Evolutionary conservation across 2,797 vertebrate genomes (phyloP).

Genomic region (Spinus pinus): DNA sequence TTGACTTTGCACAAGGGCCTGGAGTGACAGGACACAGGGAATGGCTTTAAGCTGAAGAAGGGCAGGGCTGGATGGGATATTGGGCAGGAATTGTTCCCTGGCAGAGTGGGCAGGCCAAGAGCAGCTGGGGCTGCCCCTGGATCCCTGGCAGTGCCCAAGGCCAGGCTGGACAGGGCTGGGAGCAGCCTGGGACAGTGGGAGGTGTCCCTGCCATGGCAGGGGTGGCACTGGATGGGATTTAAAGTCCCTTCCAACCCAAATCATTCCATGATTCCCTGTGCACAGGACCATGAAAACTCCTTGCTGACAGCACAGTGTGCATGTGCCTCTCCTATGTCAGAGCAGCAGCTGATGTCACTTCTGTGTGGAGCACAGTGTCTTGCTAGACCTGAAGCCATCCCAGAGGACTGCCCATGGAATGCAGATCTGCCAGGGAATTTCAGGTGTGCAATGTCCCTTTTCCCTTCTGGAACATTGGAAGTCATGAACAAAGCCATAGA

Average conservation of each 20-base stretch:
- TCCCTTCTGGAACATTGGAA: rapidly evolving
- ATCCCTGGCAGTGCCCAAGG: neutral
- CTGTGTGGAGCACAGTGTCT: neutral
- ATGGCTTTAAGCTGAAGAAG: neutral
- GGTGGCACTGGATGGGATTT: rapidly evolving
- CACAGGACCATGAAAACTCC: neutral
- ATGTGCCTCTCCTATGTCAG: rapidly evolving
- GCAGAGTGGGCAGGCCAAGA: neutral
- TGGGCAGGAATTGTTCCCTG: neutral
- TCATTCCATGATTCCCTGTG: neutral
- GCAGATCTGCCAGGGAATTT: neutral
- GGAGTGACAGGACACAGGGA: neutral
- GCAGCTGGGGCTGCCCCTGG: neutral
- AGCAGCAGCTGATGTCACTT: neutral
- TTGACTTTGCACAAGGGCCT: neutral
- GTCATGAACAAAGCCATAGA: rapidly evolving
- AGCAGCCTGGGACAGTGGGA: rapidly evolving
- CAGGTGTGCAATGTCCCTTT: neutral
- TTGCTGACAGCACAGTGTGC: rapidly evolving
- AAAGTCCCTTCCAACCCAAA: neutral
- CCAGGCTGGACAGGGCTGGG: neutral
- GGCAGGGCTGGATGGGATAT: rapidly evolving
- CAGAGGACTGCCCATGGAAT: rapidly evolving
- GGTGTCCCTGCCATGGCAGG: neutral
- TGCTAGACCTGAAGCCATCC: neutral